Conservation (phyloP, 1,140 invertebrate genomes). For the Drosophila seguyi region DNA sequence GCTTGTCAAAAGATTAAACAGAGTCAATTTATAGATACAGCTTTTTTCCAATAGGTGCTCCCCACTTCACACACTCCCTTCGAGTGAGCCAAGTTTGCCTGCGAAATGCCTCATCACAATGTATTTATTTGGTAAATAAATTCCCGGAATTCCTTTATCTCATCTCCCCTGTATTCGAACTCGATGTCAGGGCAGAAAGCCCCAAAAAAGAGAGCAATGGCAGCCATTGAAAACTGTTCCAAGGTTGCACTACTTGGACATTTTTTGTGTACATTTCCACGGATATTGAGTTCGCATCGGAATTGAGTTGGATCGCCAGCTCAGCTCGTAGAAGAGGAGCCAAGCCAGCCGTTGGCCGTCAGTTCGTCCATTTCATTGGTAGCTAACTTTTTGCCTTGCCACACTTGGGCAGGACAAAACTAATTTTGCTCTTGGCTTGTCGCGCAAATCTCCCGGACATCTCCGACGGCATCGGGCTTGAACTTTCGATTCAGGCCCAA, state of each 20-base stretch:
- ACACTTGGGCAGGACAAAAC: conserved; percentile 45
- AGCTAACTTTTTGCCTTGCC: conserved; percentile 39
- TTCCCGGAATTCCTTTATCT: conserved; percentile 35
- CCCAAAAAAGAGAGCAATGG: conserved; percentile 5
- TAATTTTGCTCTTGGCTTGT: conserved; percentile 63
- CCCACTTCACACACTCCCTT: background rate
- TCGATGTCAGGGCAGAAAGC: conserved; percentile 16
- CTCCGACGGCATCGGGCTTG: conserved; percentile 41
- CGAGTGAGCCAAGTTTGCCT: background rate
- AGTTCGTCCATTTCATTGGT: conserved; percentile 38
- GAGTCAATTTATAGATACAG: conserved; percentile 18
- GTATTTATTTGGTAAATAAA: conserved; percentile 41
- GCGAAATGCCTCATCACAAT: conserved; percentile 32
- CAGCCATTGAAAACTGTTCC: conserved; percentile 22
- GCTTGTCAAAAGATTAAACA: conserved; percentile 15
- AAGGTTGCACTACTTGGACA: conserved; percentile 53
- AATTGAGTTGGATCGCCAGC: conserved; percentile 49
- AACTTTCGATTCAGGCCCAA: conserved; percentile 48
- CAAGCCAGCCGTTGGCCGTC: background rate
- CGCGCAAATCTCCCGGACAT: conserved; percentile 39
- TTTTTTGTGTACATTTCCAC: conserved; percentile 39
- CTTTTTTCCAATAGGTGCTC: background rate
- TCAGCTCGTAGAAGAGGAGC: conserved; percentile 25
- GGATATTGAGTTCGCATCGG: conserved; percentile 45
- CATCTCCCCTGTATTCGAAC: conserved; percentile 12